These are phyloP conservation scores for Chionoecetes opilio DNA, from an alignment of 1,140 invertebrate genomes.

Conservation along the genomic window DNA sequence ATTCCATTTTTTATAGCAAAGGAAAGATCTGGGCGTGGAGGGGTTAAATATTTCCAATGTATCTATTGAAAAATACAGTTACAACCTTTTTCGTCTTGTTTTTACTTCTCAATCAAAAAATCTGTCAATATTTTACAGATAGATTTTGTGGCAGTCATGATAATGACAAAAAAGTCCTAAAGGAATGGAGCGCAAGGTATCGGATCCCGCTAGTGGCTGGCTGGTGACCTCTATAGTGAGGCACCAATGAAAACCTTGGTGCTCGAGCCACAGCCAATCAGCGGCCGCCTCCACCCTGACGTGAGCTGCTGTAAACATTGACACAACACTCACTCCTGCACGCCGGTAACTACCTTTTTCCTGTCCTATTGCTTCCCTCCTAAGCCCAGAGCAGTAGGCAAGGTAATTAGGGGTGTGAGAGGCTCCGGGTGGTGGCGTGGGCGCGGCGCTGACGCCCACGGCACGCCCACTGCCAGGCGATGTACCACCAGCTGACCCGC, in stretches of 20 bases:
- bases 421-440: not conserved
- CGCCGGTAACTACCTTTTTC: slow-evolving; percentile 71
- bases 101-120: too few species aligned
- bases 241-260: slow-evolving; percentile 55
- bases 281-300: slow-evolving; percentile 60
- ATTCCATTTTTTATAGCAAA: too few species aligned
- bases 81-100: too few species aligned
- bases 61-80: too few species aligned
- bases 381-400: not conserved
- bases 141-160: not conserved
- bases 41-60: too few species aligned
- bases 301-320: slow-evolving; percentile 79
- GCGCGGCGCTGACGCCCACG: not conserved
- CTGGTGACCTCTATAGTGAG: not conserved
- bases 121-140: too few species aligned
- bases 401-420: not conserved
- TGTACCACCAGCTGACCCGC: slow-evolving; percentile 72
- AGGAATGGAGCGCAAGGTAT: not conserved
- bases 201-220: not conserved
- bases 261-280: slow-evolving; percentile 52
- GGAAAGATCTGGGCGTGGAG: too few species aligned
- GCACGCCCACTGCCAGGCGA: not conserved
- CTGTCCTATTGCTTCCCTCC: not conserved
- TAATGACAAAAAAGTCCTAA: not conserved
- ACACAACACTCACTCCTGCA: slow-evolving; percentile 33